Conservation (phyloP, 2,797 vertebrate species). For the Liasis olivaceus region DNA sequence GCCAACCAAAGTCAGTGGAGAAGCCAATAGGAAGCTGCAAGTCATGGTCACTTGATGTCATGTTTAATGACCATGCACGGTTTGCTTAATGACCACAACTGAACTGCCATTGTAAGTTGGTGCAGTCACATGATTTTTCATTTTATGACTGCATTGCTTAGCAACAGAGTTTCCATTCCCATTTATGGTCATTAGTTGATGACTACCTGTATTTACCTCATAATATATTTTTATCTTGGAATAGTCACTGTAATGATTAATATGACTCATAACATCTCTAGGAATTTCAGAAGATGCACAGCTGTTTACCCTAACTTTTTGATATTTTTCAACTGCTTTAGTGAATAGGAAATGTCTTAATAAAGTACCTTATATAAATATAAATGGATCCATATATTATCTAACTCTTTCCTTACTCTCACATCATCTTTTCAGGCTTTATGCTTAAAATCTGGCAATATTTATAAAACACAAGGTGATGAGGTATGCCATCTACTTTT, state of each 20-base stretch:
- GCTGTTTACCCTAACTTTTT: background rate
- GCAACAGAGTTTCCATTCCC: background rate
- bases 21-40: background rate
- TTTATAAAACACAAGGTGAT: slow-evolving; percentile 21
- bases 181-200: background rate
- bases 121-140: background rate
- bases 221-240: slow-evolving; percentile 13
- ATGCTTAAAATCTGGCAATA: background rate
- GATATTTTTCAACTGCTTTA: slow-evolving; percentile 14
- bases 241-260: background rate
- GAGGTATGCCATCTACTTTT: background rate
- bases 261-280: background rate
- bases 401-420: background rate
- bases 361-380: background rate
- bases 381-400: background rate
- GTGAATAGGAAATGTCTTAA: slow-evolving; percentile 12
- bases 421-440: background rate
- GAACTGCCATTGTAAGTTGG: background rate
- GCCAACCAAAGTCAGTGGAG: background rate
- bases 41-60: background rate
- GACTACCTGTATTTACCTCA: background rate
- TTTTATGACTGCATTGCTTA: background rate
- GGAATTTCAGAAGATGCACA: slow-evolving; percentile 24
- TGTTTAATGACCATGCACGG: background rate
- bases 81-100: background rate